Evolutionary conservation across 2,888 invertebrate species (phyloP), one percentile per base, ranked within the genome.

Genomic region (Vesta saturnalis): DNA sequence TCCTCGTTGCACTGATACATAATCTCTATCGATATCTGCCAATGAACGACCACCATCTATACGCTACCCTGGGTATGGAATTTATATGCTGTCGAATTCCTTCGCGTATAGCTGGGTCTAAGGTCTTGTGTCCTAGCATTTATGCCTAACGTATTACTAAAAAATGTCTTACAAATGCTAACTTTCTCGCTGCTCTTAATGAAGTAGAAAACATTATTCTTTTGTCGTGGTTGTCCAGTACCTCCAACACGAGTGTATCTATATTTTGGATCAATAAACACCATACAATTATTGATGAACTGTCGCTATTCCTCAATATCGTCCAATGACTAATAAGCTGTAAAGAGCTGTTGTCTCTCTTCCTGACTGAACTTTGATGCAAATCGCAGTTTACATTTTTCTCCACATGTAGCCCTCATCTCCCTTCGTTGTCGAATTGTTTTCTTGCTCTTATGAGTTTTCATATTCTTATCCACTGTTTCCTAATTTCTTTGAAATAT

Each of bases 51-150:
- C 10, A 10, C 30, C 30, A 10, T 30, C 30, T 30, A 30, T 30
- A 30, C 5, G 10, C 30, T 5, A 6, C n/a, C 47, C 4, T 47
- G n/a, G 18, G 18, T 2, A 52, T 52, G 12, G 55, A 55, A 55
- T 55, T 21, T 3, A 55, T 55, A 22, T 55, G 55, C 55, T 55
- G 5, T 23, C 23, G 16, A 23, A 55, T 55, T 22, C 21, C 55
- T 22, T 55, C 22, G 1, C 23, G 14, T 22, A 55, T 22, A 15
- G n/a, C n/a, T 10, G 21, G 22, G 15, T 19, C 12, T n/a, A 55
- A 4, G 1, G 21, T n/a, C 18, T 55, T 55, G 19, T 55, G 55
- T 22, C 19, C 52, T 5, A 52, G 4, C 52, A 52, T 52, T 52
- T 52, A 52, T 52, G 18, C 15, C 16, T 52, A 52, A 52, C 2